Percentiles rank a stretch among this genome's conserved stretches.
Evolutionary conservation across 2,888 invertebrate species (phyloP).

Genomic region (Eumerus sabulonum): DNA sequence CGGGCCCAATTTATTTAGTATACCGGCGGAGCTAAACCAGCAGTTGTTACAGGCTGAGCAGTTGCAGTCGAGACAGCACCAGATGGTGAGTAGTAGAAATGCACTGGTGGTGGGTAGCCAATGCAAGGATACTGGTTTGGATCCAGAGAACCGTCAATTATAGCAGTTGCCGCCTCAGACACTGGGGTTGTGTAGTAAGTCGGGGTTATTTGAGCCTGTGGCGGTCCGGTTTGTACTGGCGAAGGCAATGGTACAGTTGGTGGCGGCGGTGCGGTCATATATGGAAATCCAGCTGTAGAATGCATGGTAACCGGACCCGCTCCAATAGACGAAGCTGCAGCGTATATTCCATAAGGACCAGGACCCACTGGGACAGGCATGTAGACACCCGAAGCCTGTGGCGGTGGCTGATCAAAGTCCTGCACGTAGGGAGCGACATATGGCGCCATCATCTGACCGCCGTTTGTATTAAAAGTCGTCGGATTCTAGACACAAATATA

Average conservation of each 20-base stretch:
- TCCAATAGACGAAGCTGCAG: constrained; percentile 68
- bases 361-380: constrained; percentile 70
- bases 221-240: constrained; percentile 48
- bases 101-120: constrained; percentile 70
- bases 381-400: constrained; percentile 67
- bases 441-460: constrained; percentile 53
- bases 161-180: constrained; percentile 35
- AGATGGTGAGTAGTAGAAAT: constrained; percentile 70
- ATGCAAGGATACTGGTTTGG: constrained; percentile 69
- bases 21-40: constrained; percentile 30
- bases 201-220: constrained; percentile 37
- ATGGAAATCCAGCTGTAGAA: constrained; percentile 60
- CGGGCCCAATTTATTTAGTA: too few species aligned
- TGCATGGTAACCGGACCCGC: constrained; percentile 55
- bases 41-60: constrained; percentile 15
- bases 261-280: constrained; percentile 61
- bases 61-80: constrained; percentile 35
- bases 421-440: constrained; percentile 60
- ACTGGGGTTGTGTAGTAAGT: constrained; percentile 43
- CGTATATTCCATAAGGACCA: constrained; percentile 71
- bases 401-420: constrained; percentile 57
- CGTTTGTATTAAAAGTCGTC: constrained; percentile 57
- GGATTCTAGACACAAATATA: constrained; percentile 57
- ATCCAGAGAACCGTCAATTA: constrained; percentile 61
- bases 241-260: constrained; percentile 48